These are phyloP conservation scores for Apoda limacodes DNA, from an alignment of 2,888 invertebrate species.

Conservation along the genomic window DNA sequence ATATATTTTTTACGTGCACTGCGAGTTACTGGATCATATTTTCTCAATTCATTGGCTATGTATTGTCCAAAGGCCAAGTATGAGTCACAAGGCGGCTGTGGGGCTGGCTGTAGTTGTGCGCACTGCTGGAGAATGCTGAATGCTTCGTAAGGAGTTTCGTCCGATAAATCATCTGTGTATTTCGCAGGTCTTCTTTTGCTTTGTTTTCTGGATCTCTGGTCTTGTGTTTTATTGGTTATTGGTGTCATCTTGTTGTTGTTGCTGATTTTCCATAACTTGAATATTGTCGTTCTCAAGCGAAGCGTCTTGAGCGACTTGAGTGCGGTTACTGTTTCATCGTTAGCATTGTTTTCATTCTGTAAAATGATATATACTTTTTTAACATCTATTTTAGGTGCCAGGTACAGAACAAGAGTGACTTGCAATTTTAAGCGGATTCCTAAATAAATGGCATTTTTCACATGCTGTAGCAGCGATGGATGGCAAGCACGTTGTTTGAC, in stretches of 20 bases:
- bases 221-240: constrained; percentile 13
- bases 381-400: constrained; percentile 19
- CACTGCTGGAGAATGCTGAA: constrained; percentile 20
- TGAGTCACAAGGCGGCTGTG: constrained; percentile 18
- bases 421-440: constrained; percentile 20
- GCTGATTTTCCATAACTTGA: constrained; percentile 14
- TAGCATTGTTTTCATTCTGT: constrained; percentile 12
- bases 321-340: constrained; percentile 14
- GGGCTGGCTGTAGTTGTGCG: constrained; percentile 20
- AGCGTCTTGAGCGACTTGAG: constrained; percentile 16
- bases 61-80: constrained; percentile 19
- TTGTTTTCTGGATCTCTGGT: constrained; percentile 17
- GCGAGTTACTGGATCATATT: constrained; percentile 22
- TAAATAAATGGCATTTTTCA: constrained; percentile 30
- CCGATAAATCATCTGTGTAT: constrained; percentile 20
- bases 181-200: constrained; percentile 20
- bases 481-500: constrained; percentile 28
- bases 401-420: constrained; percentile 24
- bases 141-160: constrained; percentile 22
- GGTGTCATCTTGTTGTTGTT: constrained; percentile 10
- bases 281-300: constrained; percentile 14
- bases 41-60: constrained; percentile 20
- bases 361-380: constrained; percentile 7
- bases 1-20: constrained; percentile 21
- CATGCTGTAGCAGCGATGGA: constrained; percentile 29